These are phyloP conservation scores for Rosalia funebris DNA, from an alignment of 2,888 invertebrate genomes.

Conservation along the genomic window DNA sequence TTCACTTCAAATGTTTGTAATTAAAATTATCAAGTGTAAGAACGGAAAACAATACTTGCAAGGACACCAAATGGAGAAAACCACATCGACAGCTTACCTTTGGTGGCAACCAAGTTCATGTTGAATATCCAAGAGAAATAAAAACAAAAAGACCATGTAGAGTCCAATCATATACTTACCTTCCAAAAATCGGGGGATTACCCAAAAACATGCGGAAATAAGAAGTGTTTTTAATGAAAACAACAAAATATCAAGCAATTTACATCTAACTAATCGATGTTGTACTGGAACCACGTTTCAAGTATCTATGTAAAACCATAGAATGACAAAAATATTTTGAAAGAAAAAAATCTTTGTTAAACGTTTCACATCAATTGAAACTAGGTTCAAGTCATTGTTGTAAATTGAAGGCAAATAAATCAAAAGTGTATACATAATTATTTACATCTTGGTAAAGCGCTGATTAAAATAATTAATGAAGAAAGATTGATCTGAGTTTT, in stretches of 20 bases:
- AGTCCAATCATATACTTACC: conserved; percentile 35
- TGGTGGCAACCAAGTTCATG: not conserved
- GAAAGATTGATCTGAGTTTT: too few species aligned
- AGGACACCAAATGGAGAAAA: conserved; percentile 3
- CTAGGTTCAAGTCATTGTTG: too few species aligned
- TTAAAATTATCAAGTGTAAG: not conserved
- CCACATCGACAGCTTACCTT: conserved; percentile 33
- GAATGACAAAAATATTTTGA: too few species aligned
- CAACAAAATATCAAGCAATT: not conserved
- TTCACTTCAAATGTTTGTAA: too few species aligned
- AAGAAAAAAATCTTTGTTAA: too few species aligned
- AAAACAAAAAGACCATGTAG: conserved; percentile 10
- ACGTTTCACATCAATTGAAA: too few species aligned
- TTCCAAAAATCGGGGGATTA: conserved; percentile 1
- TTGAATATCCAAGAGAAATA: conserved; percentile 9
- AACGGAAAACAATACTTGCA: conserved; percentile 1
- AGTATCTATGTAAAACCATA: too few species aligned
- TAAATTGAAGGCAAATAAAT: too few species aligned
- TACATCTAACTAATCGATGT: not conserved
- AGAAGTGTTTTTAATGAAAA: conserved; percentile 5
- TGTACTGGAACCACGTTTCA: not conserved
- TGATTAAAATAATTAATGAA: too few species aligned
- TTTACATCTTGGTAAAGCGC: too few species aligned
- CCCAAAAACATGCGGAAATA: conserved; percentile 10
- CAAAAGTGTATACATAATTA: too few species aligned